Evolutionary conservation across 1,140 invertebrate genomes (phyloP), one percentile per base, ranked within the genome.

Genomic region (Coboldia fuscipes): DNA sequence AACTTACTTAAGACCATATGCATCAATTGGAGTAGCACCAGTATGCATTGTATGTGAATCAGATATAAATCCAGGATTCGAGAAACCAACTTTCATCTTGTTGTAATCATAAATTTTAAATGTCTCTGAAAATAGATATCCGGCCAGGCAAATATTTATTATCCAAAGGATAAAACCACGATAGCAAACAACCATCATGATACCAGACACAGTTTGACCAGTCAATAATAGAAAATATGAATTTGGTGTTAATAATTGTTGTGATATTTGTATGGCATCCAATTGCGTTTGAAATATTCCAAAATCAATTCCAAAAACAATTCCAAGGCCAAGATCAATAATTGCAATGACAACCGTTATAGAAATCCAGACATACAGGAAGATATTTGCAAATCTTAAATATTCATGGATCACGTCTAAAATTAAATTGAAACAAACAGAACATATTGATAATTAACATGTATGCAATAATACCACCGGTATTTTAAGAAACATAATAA

Each of bases 151-250:
- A 10, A 52, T n/a, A 41, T 54, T 54, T 4, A 54, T 42, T 12
- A 50, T 17, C 49, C 48, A 52, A 28, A 54, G 23, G 13, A 52
- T 21, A 32, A 51, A 54, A 13, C 51, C 51, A 34, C 52, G 51
- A 24, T 54, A 47, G 3, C 51, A 42, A n/a, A 54, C 46, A 17
- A 50, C 41, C 49, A 54, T 48, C 51, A 54, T 51, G 6, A 48
- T 34, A 0, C 50, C 47, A 15, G 51, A 38, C 4, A 42, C 42
- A 13, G 46, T 43, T 21, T 34, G 42, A 1, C 39, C 51, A 10
- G 46, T 41, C 1, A 51, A 30, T 1, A 50, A 19, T 16, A 30
- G 4, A 15, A 14, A 30, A 4, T 30, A 8, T 15, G 29, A 16
- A 5, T 30, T 9, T 16, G 13, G 2, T 16, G 29, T 17, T 5